phyloP scores from a whole-genome alignment of 2,797 vertebrate genomes.

The Danio kyathit region DNA sequence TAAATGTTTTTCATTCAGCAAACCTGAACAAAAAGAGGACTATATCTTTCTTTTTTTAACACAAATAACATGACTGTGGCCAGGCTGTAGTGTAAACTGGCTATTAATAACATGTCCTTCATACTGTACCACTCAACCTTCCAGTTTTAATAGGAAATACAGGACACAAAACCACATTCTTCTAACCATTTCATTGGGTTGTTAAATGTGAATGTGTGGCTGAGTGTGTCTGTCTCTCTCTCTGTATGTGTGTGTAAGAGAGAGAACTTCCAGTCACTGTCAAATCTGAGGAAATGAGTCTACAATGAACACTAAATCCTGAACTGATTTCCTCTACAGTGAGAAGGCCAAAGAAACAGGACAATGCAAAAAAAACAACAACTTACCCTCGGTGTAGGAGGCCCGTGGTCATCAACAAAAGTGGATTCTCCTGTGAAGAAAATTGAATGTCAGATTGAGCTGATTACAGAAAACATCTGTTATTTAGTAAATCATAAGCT shows the following conservation, averaged over 20 bases:
- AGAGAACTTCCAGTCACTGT: conserved; percentile 39
- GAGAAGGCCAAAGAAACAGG: conserved; percentile 1
- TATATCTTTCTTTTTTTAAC: no score
- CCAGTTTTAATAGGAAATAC: conserved; percentile 16
- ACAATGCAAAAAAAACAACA: neutral
- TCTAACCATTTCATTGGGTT: conserved; percentile 1
- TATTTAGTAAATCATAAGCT: conserved; percentile 29
- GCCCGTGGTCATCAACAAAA: conserved; percentile 58
- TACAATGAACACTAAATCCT: neutral
- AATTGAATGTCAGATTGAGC: conserved; percentile 9
- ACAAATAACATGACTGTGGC: neutral
- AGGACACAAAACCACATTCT: neutral
- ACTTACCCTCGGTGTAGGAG: conserved; percentile 51
- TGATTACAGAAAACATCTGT: neutral
- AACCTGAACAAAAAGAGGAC: neutral
- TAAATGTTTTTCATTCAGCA: neutral
- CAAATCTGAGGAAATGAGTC: conserved; percentile 12
- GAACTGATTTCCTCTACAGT: conserved; percentile 10
- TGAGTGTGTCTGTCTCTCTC: conserved; percentile 12
- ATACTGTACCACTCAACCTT: neutral
- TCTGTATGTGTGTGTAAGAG: conserved; percentile 49
- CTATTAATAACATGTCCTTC: neutral
- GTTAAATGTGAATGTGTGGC: neutral
- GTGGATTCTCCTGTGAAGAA: conserved; percentile 59
- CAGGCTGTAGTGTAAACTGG: neutral